A percentile compares a stretch with the other conserved stretches of the same genome.
phyloP scores from a whole-genome alignment of 2,888 invertebrate species.

The Cryptus armator region DNA sequence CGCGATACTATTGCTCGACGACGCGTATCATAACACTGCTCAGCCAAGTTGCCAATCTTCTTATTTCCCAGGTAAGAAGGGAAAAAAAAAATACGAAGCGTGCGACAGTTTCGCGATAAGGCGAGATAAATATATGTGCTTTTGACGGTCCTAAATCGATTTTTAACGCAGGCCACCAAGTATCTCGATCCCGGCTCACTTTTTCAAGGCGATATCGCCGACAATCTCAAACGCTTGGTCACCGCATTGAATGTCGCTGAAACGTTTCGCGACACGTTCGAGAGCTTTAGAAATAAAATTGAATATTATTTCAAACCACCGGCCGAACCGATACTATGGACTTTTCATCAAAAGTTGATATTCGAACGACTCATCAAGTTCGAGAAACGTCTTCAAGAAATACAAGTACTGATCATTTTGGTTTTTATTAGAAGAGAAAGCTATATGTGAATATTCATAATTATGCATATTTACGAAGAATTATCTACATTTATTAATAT shows the following conservation, averaged over 20 bases:
- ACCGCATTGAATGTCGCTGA: conserved; percentile 86
- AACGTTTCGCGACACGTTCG: conserved; percentile 86
- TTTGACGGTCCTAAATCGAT: conserved; percentile 32
- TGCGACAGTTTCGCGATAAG: not conserved
- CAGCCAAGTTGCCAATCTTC: conserved; percentile 92
- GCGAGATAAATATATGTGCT: conserved; percentile 57
- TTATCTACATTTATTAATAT: not conserved
- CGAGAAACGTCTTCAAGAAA: conserved; percentile 88
- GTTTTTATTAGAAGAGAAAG: not conserved
- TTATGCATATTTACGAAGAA: not conserved
- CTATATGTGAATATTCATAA: not conserved
- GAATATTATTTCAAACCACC: conserved; percentile 87
- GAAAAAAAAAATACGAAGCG: not conserved
- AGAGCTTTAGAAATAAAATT: conserved; percentile 87
- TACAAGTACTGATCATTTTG: conserved; percentile 83
- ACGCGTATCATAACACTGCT: conserved; percentile 89
- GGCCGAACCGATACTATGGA: conserved; percentile 89
- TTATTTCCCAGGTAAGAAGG: conserved; percentile 89
- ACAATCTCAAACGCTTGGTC: conserved; percentile 88
- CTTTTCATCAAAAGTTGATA: conserved; percentile 90
- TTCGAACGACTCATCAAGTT: conserved; percentile 90
- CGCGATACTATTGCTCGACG: conserved; percentile 90
- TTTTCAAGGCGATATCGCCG: conserved; percentile 95
- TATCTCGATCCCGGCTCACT: conserved; percentile 92
- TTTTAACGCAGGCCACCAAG: conserved; percentile 86